Evolutionary conservation across 2,888 invertebrate genomes (phyloP).

Genomic region (Serrognathus titanus): DNA sequence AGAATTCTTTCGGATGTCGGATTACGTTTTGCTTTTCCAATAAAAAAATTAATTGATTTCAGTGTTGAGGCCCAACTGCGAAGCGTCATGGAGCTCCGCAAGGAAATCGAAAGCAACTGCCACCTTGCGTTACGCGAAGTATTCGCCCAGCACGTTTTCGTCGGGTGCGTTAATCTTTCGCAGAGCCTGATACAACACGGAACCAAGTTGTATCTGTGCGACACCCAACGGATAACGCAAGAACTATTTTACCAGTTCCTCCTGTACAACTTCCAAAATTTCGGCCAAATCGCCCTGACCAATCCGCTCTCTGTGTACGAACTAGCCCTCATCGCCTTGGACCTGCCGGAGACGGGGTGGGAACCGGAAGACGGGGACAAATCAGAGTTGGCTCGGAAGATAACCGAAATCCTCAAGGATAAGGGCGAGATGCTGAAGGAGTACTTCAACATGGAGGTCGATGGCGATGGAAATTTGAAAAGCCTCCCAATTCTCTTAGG

Average conservation of each 20-base stretch:
- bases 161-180: slow-evolving; percentile 77
- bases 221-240: slow-evolving; percentile 70
- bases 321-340: slow-evolving; percentile 70
- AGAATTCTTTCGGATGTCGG: too few relatives aligned
- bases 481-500: slow-evolving; percentile 79
- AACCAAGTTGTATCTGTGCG: slow-evolving; percentile 80
- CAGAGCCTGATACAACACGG: slow-evolving; percentile 82
- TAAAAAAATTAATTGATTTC: background rate
- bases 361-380: slow-evolving; percentile 70
- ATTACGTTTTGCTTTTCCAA: too few relatives aligned
- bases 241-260: slow-evolving; percentile 91
- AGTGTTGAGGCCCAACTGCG: slow-evolving; percentile 55
- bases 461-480: slow-evolving; percentile 63
- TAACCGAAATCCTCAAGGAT: slow-evolving; percentile 62
- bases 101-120: slow-evolving; percentile 67
- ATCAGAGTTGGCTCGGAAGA: slow-evolving; percentile 69
- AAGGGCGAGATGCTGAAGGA: slow-evolving; percentile 82
- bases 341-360: slow-evolving; percentile 73
- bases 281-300: slow-evolving; percentile 67
- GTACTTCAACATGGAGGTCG: slow-evolving; percentile 86
- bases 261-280: slow-evolving; percentile 89
- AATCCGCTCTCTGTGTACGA: slow-evolving; percentile 70
- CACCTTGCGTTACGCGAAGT: slow-evolving; percentile 67
- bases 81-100: slow-evolving; percentile 71
- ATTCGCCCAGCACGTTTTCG: slow-evolving; percentile 81